These are phyloP conservation scores for Drosophila affinis DNA, from an alignment of 2,888 invertebrate species.

Conservation along the genomic window DNA sequence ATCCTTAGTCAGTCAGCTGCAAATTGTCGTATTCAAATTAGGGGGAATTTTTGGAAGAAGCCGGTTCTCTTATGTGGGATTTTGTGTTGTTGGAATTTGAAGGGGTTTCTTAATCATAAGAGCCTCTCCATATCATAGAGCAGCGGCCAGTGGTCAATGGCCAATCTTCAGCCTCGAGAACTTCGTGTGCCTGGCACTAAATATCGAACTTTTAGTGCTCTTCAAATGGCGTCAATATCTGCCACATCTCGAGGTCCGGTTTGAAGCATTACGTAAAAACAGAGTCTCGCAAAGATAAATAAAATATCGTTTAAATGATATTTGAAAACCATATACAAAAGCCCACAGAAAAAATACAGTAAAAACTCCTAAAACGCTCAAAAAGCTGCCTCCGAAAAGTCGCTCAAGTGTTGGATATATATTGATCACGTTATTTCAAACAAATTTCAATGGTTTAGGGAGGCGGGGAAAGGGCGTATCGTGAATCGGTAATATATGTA, in stretches of 20 bases:
- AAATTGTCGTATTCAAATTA: slow-evolving; percentile 15
- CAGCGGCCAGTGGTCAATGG: slow-evolving; percentile 21
- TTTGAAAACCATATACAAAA: slow-evolving; percentile 44
- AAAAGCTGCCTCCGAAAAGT: slow-evolving; percentile 50
- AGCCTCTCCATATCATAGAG: slow-evolving; percentile 26
- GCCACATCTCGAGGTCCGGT: slow-evolving; percentile 65
- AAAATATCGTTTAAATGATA: slow-evolving; percentile 58
- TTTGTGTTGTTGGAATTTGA: slow-evolving; percentile 16
- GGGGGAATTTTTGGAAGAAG: slow-evolving; percentile 20
- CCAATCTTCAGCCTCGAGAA: slow-evolving; percentile 47
- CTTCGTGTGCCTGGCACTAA: slow-evolving; percentile 62
- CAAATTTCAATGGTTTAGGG: slow-evolving; percentile 20
- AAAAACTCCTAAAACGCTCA: slow-evolving; percentile 51
- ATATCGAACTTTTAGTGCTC: slow-evolving; percentile 47
- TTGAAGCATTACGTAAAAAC: slow-evolving; percentile 66
- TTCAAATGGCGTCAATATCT: slow-evolving; percentile 48
- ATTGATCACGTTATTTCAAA: slow-evolving; percentile 40
- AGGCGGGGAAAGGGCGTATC: slow-evolving; percentile 10
- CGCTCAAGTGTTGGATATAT: slow-evolving; percentile 53
- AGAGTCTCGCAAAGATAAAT: slow-evolving; percentile 16
- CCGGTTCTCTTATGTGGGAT: slow-evolving; percentile 49
- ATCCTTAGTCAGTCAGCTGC: neutral
- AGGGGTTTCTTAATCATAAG: slow-evolving; percentile 32
- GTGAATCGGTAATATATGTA: slow-evolving; percentile 38
- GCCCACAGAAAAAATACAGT: slow-evolving; percentile 13